Conservation (phyloP, 2,113 vertebrate genomes). For the Peromyscus polionotus region DNA sequence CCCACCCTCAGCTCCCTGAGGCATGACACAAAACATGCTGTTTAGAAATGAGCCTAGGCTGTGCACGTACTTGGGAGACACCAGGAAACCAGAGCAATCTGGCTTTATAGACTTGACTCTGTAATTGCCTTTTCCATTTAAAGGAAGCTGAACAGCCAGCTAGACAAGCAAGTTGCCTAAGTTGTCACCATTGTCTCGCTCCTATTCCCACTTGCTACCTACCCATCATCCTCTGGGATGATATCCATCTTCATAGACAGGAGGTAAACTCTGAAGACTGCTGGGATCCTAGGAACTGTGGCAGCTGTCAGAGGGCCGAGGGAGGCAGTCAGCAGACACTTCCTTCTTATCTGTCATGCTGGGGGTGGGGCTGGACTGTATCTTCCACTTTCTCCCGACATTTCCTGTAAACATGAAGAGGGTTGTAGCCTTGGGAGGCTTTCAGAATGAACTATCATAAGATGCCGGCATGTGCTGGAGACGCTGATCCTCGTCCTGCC, state of each 20-base stretch:
- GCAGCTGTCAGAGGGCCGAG: not conserved
- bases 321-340: conserved; percentile 4
- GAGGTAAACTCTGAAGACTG: not conserved
- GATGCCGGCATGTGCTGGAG: not conserved
- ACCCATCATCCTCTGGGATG: not conserved
- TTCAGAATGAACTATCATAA: not conserved
- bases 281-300: not conserved
- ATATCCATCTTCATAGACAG: not conserved
- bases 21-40: not conserved
- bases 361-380: not conserved
- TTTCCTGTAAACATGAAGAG: conserved; percentile 9
- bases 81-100: not conserved
- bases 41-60: not conserved
- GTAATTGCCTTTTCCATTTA: conserved; percentile 5
- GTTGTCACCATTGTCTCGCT: not conserved
- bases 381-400: not conserved
- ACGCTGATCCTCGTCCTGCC: not conserved
- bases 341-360: not conserved
- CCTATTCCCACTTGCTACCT: not conserved
- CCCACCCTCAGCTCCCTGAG: not conserved
- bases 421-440: not conserved
- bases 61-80: not conserved
- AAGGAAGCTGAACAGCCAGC: not conserved
- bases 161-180: not conserved
- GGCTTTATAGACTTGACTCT: not conserved